These are phyloP conservation scores for Hirtodrosophila trivittata DNA, from an alignment of 2,888 invertebrate genomes.

Conservation along the genomic window DNA sequence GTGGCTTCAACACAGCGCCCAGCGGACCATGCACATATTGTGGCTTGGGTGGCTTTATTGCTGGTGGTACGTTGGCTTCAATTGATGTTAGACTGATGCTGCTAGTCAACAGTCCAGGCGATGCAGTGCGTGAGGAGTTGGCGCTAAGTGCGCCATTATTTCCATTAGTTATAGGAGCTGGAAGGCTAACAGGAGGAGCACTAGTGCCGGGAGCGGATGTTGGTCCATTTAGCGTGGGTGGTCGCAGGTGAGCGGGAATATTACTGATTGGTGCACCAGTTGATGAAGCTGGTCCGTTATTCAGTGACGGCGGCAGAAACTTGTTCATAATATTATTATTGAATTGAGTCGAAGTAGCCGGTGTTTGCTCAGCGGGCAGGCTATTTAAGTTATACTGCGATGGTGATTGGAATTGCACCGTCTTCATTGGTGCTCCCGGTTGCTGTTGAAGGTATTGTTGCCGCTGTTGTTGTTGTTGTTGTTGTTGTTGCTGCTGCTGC, in stretches of 20 bases:
- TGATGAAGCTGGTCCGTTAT: constrained; percentile 16
- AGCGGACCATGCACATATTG: constrained; percentile 27
- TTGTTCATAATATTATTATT: constrained; percentile 52
- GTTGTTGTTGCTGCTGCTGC: constrained; percentile 42
- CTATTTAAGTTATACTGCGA: constrained; percentile 32
- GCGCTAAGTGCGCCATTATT: constrained; percentile 74
- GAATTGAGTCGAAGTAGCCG: constrained; percentile 44
- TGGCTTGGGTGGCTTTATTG: constrained; percentile 5
- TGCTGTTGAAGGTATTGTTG: constrained; percentile 32
- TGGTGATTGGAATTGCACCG: constrained; percentile 37
- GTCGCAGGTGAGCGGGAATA: constrained; percentile 73
- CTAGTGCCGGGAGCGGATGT: constrained; percentile 5
- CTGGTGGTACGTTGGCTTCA: constrained; percentile 18
- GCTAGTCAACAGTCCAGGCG: constrained; percentile 64
- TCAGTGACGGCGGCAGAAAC: constrained; percentile 56
- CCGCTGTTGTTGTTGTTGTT: constrained; percentile 42
- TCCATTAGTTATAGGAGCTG: constrained; percentile 62
- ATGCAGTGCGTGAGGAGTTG: constrained; percentile 83
- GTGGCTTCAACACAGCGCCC: constrained; percentile 12
- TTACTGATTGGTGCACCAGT: constrained; percentile 44
- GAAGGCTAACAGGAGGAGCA: constrained; percentile 3
- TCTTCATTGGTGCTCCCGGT: constrained; percentile 32
- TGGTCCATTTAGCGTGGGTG: constrained; percentile 61
- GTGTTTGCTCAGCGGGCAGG: constrained; percentile 14
- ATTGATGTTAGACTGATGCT: background rate